These are phyloP conservation scores for Trimorus sp. DNA, from an alignment of 2,888 invertebrate species.

Conservation along the genomic window DNA sequence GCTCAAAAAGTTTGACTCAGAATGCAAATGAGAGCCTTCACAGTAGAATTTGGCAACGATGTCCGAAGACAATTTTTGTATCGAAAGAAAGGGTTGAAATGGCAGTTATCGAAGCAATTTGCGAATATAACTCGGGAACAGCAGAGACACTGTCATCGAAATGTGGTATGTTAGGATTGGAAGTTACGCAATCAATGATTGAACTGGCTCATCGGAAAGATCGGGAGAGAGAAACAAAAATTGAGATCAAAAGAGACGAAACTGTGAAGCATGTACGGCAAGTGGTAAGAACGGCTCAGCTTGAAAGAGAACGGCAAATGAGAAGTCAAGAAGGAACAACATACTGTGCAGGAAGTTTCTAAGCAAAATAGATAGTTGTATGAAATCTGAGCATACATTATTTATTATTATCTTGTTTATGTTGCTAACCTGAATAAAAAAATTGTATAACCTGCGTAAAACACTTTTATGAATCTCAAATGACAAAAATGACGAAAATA, in stretches of 20 bases:
- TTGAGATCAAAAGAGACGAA: neutral
- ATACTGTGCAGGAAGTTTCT: too few relatives aligned
- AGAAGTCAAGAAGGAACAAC: too few relatives aligned
- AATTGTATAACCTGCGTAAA: too few relatives aligned
- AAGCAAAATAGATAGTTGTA: too few relatives aligned
- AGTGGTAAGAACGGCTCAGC: neutral
- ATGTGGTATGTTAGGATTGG: neutral
- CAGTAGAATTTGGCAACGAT: slow-evolving; percentile 9
- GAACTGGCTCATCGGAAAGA: neutral
- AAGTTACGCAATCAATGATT: neutral
- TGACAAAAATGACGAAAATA: slow-evolving; percentile 9
- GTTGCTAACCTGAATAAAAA: too few relatives aligned
- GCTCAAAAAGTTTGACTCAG: slow-evolving; percentile 28
- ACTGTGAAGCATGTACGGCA: neutral
- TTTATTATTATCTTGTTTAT: too few relatives aligned
- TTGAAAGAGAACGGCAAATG: neutral
- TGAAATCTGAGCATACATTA: too few relatives aligned
- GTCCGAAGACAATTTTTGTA: neutral
- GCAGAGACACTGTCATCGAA: neutral
- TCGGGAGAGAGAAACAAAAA: neutral
- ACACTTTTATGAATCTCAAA: neutral
- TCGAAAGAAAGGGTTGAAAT: slow-evolving; percentile 4
- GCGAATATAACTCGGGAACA: slow-evolving; percentile 3
- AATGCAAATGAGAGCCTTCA: slow-evolving; percentile 53
- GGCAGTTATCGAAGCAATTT: slow-evolving; percentile 9